These are phyloP conservation scores for Chaetodon trifascialis DNA, from an alignment of 2,113 vertebrate genomes.

Conservation along the genomic window DNA sequence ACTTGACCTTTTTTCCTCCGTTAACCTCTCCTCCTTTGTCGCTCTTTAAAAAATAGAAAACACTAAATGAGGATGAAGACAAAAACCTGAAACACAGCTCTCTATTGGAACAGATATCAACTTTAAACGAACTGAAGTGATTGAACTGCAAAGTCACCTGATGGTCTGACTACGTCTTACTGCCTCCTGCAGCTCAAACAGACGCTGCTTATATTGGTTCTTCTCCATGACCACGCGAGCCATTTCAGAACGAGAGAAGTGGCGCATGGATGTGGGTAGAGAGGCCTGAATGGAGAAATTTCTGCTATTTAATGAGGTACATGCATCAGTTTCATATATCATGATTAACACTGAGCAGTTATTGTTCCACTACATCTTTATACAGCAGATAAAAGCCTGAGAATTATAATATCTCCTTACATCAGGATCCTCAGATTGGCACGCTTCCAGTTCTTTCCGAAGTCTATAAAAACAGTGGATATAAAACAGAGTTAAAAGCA, in stretches of 20 bases:
- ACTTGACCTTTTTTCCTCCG: constrained; percentile 76
- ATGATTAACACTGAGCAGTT: background rate
- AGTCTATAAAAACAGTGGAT: constrained; percentile 65
- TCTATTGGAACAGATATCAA: background rate
- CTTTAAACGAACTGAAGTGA: background rate
- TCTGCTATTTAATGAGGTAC: background rate
- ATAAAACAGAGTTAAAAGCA: background rate
- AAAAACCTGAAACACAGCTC: background rate
- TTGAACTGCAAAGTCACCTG: constrained; percentile 60
- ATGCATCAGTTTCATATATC: background rate
- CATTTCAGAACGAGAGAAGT: constrained; percentile 87
- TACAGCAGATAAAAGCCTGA: background rate
- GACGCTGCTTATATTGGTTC: constrained; percentile 86
- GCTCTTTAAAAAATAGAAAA: constrained; percentile 68
- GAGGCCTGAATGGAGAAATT: constrained; percentile 57
- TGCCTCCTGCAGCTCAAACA: constrained; percentile 86
- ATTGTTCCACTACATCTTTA: constrained; percentile 3
- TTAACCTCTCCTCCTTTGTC: constrained; percentile 74
- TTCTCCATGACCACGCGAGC: constrained; percentile 87
- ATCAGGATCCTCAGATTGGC: constrained; percentile 76
- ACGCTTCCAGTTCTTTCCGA: constrained; percentile 79
- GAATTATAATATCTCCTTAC: constrained; percentile 63
- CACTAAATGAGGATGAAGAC: background rate
- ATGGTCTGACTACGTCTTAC: constrained; percentile 76
- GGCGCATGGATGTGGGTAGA: constrained; percentile 69